phyloP scores from a whole-genome alignment of 2,888 invertebrate species.

The Linyphia triangularis region DNA sequence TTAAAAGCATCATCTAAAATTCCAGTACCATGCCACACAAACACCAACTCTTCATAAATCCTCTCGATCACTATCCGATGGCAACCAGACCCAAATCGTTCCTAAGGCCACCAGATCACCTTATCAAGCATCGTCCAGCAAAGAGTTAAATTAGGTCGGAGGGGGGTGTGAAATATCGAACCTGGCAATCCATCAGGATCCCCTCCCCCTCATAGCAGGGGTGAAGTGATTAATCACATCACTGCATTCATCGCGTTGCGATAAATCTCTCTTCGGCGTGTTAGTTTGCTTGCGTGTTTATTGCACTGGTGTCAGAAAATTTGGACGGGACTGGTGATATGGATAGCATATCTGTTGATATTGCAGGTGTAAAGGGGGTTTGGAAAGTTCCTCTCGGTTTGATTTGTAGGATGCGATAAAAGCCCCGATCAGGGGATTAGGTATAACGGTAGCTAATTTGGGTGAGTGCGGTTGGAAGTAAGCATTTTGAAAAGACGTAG shows the following conservation, averaged over 20 bases:
- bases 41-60: too few species aligned
- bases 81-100: neutral
- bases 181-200: constrained; percentile 34
- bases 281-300: constrained; percentile 31
- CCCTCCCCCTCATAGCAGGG: constrained; percentile 1
- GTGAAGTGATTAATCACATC: constrained; percentile 47
- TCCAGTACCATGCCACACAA: too few species aligned
- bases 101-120: constrained; percentile 16
- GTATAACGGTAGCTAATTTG: neutral
- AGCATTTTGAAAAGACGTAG: too few species aligned
- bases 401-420: constrained; percentile 24
- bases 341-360: constrained; percentile 58
- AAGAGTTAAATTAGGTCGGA: constrained; percentile 55
- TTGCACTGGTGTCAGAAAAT: constrained; percentile 47
- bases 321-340: constrained; percentile 34
- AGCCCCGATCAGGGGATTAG: too few species aligned
- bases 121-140: constrained; percentile 35
- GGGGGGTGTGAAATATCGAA: constrained; percentile 46
- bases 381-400: constrained; percentile 9
- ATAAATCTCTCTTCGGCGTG: neutral
- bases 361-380: neutral
- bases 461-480: neutral
- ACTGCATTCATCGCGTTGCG: constrained; percentile 25
- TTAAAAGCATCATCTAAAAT: too few species aligned
- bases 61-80: neutral